Conservation (phyloP, 2,888 invertebrate genomes). For the Magallana nippona region DNA sequence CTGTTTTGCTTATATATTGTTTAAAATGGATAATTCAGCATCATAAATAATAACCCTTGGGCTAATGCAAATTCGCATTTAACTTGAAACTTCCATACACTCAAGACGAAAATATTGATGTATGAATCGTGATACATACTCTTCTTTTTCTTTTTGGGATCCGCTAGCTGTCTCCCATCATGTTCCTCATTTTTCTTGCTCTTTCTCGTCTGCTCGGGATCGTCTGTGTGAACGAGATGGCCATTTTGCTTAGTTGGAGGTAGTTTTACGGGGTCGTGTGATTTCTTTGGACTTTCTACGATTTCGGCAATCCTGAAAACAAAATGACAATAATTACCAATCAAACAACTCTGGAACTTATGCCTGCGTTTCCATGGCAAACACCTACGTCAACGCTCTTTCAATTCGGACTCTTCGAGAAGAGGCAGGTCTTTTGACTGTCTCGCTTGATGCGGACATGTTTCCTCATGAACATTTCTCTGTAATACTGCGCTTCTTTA, state of each 20-base stretch:
- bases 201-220: slow-evolving; percentile 2
- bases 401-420: neutral
- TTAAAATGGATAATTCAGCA: no score
- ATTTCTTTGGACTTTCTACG: slow-evolving; percentile 21
- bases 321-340: neutral
- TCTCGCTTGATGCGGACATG: neutral
- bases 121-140: neutral
- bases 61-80: no score
- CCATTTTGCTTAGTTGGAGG: slow-evolving; percentile 50
- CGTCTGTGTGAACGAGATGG: slow-evolving; percentile 34
- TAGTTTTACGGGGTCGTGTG: slow-evolving; percentile 35
- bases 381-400: slow-evolving; percentile 15
- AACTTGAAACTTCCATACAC: no score
- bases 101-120: no score
- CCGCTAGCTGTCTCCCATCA: slow-evolving; percentile 26
- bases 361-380: neutral
- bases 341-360: no score
- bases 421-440: neutral
- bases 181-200: neutral
- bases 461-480: neutral
- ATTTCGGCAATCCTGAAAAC: slow-evolving; percentile 43
- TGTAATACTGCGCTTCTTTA: neutral
- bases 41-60: no score
- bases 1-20: no score
- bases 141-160: slow-evolving; percentile 26